A percentile compares a stretch with the other conserved stretches of the same genome.
Conservation (phyloP, 2,888 invertebrate genomes). For the Phyto melanocephala region DNA sequence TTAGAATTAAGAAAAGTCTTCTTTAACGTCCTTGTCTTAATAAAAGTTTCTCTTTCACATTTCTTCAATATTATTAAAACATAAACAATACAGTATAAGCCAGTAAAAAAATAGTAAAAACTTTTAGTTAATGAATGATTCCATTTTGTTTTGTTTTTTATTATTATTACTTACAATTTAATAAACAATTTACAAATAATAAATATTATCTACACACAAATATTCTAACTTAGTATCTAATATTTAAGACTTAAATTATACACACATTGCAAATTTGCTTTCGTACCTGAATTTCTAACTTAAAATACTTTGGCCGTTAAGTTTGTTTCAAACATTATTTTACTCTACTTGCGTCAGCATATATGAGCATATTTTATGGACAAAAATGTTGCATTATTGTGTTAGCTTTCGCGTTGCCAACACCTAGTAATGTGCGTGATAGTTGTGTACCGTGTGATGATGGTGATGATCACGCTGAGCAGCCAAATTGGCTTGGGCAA, state of each 20-base stretch:
- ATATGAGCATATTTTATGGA: not conserved
- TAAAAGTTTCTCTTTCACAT: no score
- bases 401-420: not conserved
- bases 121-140: no score
- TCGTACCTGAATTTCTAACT: constrained; percentile 37
- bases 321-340: no score
- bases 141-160: constrained; percentile 13
- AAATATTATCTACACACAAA: constrained; percentile 43
- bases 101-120: no score
- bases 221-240: constrained; percentile 18
- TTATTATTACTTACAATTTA: not conserved
- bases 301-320: constrained; percentile 55
- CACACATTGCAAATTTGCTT: not conserved
- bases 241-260: constrained; percentile 23
- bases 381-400: not conserved
- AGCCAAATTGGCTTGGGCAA: constrained; percentile 72
- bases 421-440: constrained; percentile 41
- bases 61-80: no score
- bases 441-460: constrained; percentile 57
- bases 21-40: no score
- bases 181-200: constrained; percentile 11
- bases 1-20: no score
- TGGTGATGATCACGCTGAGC: constrained; percentile 70
- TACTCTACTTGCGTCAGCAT: no score
- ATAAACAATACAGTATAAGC: no score